Base-by-base conservation (phyloP, 1,140 invertebrate genomes). In the Melitaea cinxia region DNA sequence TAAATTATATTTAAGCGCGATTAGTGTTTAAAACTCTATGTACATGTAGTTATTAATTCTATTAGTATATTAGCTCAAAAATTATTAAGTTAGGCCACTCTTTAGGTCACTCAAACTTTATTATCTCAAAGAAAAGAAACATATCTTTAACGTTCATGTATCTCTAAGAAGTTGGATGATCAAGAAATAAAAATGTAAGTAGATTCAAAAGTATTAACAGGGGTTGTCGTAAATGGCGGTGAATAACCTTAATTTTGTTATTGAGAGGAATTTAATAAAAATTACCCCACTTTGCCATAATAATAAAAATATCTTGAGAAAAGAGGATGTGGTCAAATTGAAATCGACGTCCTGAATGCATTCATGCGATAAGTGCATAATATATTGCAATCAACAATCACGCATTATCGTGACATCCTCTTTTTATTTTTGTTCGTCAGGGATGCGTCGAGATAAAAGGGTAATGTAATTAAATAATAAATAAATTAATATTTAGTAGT, bases 281-380 rank as follows among this genome's bases (percentile, higher is more conserved):
- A 78, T 72, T 67, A 72, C 62, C 56, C 77, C 78, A 80, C 75
- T 75, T 73, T 68, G 61, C 69, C 53, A 75, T 71, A 80, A 83
- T 82, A 82, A 81, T 76, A 80, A 74, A 56, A 77, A 80, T 80
- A 82, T 83, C 78, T 83, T 79, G 78, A 80, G 84, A 89, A 88
- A 88, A 78, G 81, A 88, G 84, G 88, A 90, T 88, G 85, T 77
- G 67, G 76, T 82, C 80, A 82, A 88, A 88, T 88, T 90, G 85
- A 88, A 83, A 86, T 85, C 82, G 85, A 86, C 85, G 77, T 85
- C 73, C 76, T 80, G 64, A 80, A 71, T 88, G 78, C 83, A 86
- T 85, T 88, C 81, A 84, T 84, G 75, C 76, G 76, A 75, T 85
- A 84, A 83, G 76, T 88, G 83, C 87, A 83, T 80, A 77, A 77